Evolutionary conservation across 2,888 invertebrate genomes (phyloP), one percentile per base, ranked within the genome.

Genomic region (Drosophila buzzatii): DNA sequence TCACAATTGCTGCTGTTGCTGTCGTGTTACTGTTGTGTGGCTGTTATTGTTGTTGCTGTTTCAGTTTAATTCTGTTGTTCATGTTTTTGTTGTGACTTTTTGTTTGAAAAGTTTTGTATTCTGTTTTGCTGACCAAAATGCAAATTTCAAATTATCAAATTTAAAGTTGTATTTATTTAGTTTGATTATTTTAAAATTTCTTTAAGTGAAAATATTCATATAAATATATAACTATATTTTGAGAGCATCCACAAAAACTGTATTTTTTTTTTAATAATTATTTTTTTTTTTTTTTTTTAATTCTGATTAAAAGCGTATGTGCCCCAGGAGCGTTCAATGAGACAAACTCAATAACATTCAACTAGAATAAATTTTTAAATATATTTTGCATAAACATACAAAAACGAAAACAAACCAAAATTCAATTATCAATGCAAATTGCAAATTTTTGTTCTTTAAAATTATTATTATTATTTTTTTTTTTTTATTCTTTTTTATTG

Each of bases 271-370:
- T 67, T 20, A 20, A 20, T 20, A 53, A 55, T 63, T 10, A n/a
- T 58, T 39, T 27, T 41, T 33, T 35, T 57, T 7, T n/a, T 59
- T 49, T 35, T 58, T 18, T 27, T 59, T 55, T 59, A 14, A 55
- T 47, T 57, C 41, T 47, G 58, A 73, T 76, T 73, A 89, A 85
- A 84, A 85, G 89, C 85, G 85, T 81, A 81, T 81, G 85, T 86
- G 82, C 85, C 85, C 89, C 87, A 89, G 87, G 89, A 85, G 85
- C 85, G 85, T 85, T 85, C 89, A 81, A 84, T 85, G 85, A 85
- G 85, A 87, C 85, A 85, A 85, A 85, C 85, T 85, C 85, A 85
- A 85, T 85, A 89, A 89, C 85, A 85, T 89, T 87, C 85, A 86
- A 84, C 83, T 82, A 85, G 79, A 69, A 82, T 82, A 80, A 74